phyloP scores from a whole-genome alignment of 2,797 vertebrate genomes.

The Manis pentadactyla region DNA sequence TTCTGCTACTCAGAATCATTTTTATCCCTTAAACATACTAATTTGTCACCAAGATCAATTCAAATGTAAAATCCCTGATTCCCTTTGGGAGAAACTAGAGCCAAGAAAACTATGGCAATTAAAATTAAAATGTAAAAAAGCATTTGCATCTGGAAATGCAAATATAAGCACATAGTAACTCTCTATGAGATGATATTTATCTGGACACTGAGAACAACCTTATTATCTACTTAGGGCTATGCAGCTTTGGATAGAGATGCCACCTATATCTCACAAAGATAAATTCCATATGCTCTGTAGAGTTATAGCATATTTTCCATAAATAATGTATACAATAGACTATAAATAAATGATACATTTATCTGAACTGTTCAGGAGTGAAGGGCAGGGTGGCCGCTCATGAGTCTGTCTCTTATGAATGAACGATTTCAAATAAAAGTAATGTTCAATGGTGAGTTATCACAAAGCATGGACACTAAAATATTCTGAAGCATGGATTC shows the following conservation, averaged over 20 bases:
- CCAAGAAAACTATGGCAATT: constrained; percentile 48
- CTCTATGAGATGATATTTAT: constrained; percentile 16
- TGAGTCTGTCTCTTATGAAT: constrained; percentile 28
- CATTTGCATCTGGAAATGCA: constrained; percentile 7
- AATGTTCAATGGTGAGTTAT: not conserved
- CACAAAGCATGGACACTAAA: constrained; percentile 22
- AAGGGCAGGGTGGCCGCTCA: constrained; percentile 49
- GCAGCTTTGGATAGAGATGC: constrained; percentile 12
- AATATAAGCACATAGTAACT: not conserved
- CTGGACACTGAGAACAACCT: constrained; percentile 24
- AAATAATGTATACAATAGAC: constrained; percentile 69
- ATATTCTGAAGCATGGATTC: not conserved
- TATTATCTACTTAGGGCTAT: constrained; percentile 17
- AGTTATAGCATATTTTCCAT: constrained; percentile 51
- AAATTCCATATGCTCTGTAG: constrained; percentile 55
- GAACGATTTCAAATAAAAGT: constrained; percentile 69
- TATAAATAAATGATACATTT: constrained; percentile 74
- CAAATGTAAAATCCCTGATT: constrained; percentile 27
- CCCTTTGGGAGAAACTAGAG: constrained; percentile 36
- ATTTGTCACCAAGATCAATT: constrained; percentile 54
- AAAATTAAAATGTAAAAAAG: constrained; percentile 33
- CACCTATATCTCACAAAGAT: constrained; percentile 53
- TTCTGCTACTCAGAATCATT: not conserved
- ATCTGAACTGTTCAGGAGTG: constrained; percentile 65
- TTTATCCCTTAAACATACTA: not conserved